Base-by-base conservation (phyloP, 1,140 invertebrate species). In the Macrocentrus cingulum region DNA sequence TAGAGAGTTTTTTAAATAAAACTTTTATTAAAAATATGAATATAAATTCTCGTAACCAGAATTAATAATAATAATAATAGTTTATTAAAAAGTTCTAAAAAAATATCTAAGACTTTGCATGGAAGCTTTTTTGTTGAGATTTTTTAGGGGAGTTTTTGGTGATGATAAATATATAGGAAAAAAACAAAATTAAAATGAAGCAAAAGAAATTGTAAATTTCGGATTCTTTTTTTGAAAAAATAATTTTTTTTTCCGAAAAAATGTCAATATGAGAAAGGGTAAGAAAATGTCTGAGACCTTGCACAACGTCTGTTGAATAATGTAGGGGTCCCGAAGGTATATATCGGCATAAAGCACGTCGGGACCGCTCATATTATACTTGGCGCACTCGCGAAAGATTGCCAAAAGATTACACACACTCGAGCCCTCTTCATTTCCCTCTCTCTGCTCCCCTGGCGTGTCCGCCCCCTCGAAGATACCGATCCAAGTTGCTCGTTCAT, bases 321-420 rank as follows among this genome's bases (percentile, higher is more conserved):
- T 62, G 63, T 65, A 65, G 54, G 59, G 58, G 55, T 34, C 59
- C 59, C 44, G 42, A 50, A 23, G 57, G 45, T 48, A 41, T n/a
- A n/a, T 71, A 69, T 71, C 69, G 60, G 65, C 60, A 60, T 66
- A 70, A 64, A 65, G 62, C 64, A 25, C 62, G 61, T 57, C 60
- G 18, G 60, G 65, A 45, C 46, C 49, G 60, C 64, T 64, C 59
- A 65, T 67, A 63, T 62, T 61, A 68, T 73, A 74, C 70, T 73
- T 72, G 69, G 68, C 67, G 71, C 68, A 74, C 68, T 75, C 71
- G 69, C 73, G 66, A 67, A 67, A 76, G 75, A 76, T 76, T 67
- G 65, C 61, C 67, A 66, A 69, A 59, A 75, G 73, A 75, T 77
- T 71, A 70, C 62, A 55, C 44, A 25, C 36, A 29, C 36, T 39